Evolutionary conservation across 2,113 vertebrate species (phyloP).

Genomic region (Cottus gobio): DNA sequence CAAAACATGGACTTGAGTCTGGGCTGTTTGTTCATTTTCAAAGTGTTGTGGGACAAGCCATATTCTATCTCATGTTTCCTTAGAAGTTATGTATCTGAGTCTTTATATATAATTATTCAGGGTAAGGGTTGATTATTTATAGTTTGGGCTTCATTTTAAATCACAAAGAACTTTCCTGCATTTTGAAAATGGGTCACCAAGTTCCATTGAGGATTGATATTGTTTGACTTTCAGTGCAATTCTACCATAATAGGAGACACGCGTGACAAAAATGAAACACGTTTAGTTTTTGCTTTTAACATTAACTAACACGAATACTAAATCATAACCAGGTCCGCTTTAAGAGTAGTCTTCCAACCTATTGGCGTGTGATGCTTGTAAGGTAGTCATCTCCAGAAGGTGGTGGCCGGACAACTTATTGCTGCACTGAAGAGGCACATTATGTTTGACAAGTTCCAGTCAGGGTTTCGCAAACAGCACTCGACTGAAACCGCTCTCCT

Average conservation of each 20-base stretch:
- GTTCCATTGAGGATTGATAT: not conserved
- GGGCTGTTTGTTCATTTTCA: not conserved
- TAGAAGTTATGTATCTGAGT: not conserved
- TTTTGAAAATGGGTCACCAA: not conserved
- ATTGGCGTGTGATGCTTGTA: too few species aligned
- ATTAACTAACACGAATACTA: too few species aligned
- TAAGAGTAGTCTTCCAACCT: too few species aligned
- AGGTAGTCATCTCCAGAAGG: too few species aligned
- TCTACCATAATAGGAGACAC: not conserved
- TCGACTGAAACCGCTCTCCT: not conserved
- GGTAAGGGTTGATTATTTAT: not conserved
- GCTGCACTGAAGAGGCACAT: too few species aligned
- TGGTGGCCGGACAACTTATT: too few species aligned
- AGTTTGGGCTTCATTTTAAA: not conserved
- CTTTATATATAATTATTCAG: not conserved
- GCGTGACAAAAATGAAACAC: too few species aligned
- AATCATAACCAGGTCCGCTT: too few species aligned
- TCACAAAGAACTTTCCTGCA: not conserved
- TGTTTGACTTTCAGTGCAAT: not conserved
- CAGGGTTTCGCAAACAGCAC: too few species aligned
- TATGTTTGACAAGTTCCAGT: too few species aligned
- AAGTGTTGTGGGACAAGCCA: too few species aligned
- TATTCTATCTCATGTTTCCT: not conserved
- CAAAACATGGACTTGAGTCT: not conserved
- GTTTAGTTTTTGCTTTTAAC: too few species aligned